These are phyloP conservation scores for Anas acuta DNA, from an alignment of 2,797 vertebrate species.

Conservation along the genomic window DNA sequence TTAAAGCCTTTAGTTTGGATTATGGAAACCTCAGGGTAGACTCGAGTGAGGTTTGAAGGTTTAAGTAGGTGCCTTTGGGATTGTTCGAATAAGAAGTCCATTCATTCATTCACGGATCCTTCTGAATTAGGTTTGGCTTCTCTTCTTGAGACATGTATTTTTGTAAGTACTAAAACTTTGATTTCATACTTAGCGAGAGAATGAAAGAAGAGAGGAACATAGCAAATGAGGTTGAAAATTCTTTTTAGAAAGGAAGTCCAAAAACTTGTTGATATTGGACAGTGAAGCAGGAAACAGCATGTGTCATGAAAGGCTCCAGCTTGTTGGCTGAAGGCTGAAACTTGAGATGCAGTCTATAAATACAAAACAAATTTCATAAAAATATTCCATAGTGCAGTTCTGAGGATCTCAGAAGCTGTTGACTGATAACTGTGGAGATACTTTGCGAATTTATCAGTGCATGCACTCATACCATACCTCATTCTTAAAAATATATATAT, in stretches of 20 bases:
- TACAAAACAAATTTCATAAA: conserved; percentile 7
- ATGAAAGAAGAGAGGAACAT: background rate
- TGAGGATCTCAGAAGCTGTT: background rate
- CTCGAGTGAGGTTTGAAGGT: background rate
- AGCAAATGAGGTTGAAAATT: conserved; percentile 14
- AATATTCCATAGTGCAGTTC: background rate
- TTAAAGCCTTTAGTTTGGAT: conserved; percentile 1
- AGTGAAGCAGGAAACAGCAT: background rate
- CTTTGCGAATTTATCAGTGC: background rate
- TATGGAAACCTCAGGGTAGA: conserved; percentile 18
- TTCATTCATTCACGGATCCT: background rate
- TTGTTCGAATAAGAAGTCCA: conserved; percentile 17
- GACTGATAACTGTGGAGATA: background rate
- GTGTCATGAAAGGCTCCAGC: conserved; percentile 22
- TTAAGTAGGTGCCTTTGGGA: conserved; percentile 16
- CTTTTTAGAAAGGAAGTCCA: background rate
- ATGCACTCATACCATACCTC: background rate
- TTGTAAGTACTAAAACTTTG: conserved; percentile 34
- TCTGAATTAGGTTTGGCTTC: conserved; percentile 17
- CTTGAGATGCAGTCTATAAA: conserved; percentile 36
- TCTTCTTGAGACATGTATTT: conserved; percentile 48
- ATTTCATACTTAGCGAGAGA: conserved; percentile 28
- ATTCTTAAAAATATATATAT: background rate
- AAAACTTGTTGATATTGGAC: conserved; percentile 34
- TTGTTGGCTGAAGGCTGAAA: conserved; percentile 8